phyloP scores from a whole-genome alignment of 2,113 vertebrate species.

The Acrocephalus arundinaceus region DNA sequence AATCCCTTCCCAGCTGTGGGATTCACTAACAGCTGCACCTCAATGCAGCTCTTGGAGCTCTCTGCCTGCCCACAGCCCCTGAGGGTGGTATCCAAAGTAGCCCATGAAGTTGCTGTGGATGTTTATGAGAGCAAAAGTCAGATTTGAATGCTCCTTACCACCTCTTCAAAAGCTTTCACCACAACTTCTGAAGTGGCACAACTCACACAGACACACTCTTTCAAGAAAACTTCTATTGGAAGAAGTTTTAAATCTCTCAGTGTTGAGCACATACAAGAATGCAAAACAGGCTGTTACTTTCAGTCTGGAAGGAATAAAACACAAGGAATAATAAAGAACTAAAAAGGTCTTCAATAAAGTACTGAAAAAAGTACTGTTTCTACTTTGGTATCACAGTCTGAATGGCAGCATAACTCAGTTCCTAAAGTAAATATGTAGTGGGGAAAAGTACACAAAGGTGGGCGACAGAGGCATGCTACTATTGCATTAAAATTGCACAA shows the following conservation, averaged over 20 bases:
- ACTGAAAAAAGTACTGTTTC: background rate
- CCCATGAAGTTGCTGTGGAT: background rate
- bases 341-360: background rate
- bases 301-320: background rate
- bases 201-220: background rate
- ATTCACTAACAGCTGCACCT: background rate
- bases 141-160: background rate
- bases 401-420: background rate
- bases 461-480: background rate
- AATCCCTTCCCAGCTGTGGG: background rate
- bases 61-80: rapidly evolving
- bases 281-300: background rate
- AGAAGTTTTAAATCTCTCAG: background rate
- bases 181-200: background rate
- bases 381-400: background rate
- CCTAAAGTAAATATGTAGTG: background rate
- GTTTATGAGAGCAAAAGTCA: background rate
- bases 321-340: background rate
- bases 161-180: conserved; percentile 12
- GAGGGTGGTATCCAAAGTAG: background rate
- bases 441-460: background rate
- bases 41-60: background rate
- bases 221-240: background rate
- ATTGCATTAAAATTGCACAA: background rate
- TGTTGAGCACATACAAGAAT: background rate